Evolutionary conservation across 2,888 invertebrate genomes (phyloP).

Genomic region (Zele albiditarsus): DNA sequence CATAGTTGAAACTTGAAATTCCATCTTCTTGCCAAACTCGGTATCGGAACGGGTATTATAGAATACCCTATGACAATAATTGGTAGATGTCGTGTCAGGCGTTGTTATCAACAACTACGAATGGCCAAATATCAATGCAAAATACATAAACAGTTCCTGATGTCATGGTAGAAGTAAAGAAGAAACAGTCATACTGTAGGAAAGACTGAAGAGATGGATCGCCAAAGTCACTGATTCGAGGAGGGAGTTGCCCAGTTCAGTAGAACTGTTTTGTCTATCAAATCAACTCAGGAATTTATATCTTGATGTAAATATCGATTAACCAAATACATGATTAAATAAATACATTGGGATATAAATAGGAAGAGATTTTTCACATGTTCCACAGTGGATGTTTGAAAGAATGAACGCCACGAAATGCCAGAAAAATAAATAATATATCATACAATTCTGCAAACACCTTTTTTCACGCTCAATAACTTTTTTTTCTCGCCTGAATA

Average conservation of each 20-base stretch:
- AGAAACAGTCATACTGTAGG: not conserved
- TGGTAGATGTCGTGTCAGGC: not conserved
- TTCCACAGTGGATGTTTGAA: not conserved
- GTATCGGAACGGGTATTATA: not conserved
- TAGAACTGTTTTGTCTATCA: not conserved
- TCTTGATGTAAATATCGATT: constrained; percentile 31
- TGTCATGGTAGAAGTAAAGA: not conserved
- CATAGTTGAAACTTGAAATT: not conserved
- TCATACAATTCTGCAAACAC: not conserved
- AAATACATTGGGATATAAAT: constrained; percentile 12
- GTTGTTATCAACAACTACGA: not conserved
- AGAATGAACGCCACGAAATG: not conserved
- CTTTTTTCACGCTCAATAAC: constrained; percentile 11
- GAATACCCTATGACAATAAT: not conserved
- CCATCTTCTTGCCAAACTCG: not conserved
- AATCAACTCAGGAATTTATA: not conserved
- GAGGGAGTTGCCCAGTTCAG: not conserved
- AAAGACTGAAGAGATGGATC: not conserved
- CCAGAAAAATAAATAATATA: not conserved
- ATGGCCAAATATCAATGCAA: not conserved
- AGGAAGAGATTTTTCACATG: not conserved
- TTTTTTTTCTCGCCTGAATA: not conserved
- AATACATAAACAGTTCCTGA: not conserved
- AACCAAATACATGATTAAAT: constrained; percentile 26
- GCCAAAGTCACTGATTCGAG: not conserved